These are phyloP conservation scores for Buphagus erythrorhynchus DNA, from an alignment of 2,797 vertebrate species.

Conservation along the genomic window DNA sequence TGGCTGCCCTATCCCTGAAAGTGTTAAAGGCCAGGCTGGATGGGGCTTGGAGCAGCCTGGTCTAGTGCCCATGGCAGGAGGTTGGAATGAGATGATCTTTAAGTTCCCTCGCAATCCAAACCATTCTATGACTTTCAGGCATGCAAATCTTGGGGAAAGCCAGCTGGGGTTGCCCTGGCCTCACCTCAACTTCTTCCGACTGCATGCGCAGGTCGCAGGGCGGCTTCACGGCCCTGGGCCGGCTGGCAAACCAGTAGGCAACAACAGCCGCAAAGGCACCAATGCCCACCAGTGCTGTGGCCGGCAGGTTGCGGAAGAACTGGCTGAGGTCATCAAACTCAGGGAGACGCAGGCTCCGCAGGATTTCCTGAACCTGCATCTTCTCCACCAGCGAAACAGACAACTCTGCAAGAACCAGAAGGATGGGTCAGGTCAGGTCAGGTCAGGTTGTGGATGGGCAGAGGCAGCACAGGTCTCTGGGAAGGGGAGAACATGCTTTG, in stretches of 20 bases:
- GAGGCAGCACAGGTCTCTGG: accelerated
- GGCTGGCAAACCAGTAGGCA: constrained; percentile 92
- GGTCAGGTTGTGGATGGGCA: accelerated
- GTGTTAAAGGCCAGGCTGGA: background rate
- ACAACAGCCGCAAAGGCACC: constrained; percentile 89
- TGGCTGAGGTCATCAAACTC: constrained; percentile 90
- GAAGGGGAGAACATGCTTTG: accelerated
- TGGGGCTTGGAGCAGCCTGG: background rate
- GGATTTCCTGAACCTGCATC: constrained; percentile 94
- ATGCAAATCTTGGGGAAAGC: accelerated
- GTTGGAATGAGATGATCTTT: background rate
- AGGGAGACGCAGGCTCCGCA: constrained; percentile 87
- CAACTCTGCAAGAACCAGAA: constrained; percentile 82
- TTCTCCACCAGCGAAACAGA: constrained; percentile 90
- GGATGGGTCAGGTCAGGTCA: background rate
- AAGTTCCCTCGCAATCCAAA: background rate
- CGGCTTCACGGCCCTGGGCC: constrained; percentile 87
- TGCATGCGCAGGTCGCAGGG: constrained; percentile 91
- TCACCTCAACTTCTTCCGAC: constrained; percentile 90
- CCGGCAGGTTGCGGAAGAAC: constrained; percentile 88
- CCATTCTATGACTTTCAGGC: accelerated
- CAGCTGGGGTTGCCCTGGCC: accelerated
- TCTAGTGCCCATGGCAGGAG: background rate
- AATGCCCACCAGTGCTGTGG: constrained; percentile 89
- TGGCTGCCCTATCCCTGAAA: background rate